Evolutionary conservation across 2,797 vertebrate species (phyloP).

Genomic region (Acanthopagrus latus): DNA sequence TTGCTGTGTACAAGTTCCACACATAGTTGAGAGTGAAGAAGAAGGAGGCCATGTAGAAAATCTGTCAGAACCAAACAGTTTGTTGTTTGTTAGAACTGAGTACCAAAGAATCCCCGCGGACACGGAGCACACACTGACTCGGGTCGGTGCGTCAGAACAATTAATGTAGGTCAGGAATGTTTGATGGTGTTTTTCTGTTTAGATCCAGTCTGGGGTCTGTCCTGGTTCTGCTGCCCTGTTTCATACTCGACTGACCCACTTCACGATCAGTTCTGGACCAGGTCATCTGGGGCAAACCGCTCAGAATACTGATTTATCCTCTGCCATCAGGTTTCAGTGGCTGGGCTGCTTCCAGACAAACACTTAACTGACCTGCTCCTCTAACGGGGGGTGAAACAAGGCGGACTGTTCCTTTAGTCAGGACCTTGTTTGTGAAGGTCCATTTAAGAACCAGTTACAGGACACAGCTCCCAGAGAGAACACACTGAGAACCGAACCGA

Average conservation of each 20-base stretch:
- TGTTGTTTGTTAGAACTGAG: too few species aligned
- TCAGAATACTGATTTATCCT: background rate
- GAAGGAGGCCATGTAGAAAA: constrained; percentile 91
- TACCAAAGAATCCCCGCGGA: background rate
- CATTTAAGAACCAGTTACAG: too few species aligned
- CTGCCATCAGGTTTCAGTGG: too few species aligned
- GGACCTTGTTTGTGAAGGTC: too few species aligned
- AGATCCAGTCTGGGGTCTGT: constrained; percentile 7
- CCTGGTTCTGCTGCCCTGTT: constrained; percentile 58
- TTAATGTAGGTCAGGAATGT: constrained; percentile 65
- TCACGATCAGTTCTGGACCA: constrained; percentile 3
- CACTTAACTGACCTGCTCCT: too few species aligned
- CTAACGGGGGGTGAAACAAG: too few species aligned
- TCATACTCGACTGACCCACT: constrained; percentile 56
- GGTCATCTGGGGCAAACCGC: background rate
- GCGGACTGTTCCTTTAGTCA: too few species aligned
- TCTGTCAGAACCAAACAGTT: constrained; percentile 72
- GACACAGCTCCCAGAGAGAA: too few species aligned
- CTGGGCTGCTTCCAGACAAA: too few species aligned
- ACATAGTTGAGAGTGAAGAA: constrained; percentile 91
- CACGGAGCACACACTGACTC: background rate
- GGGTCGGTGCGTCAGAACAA: constrained; percentile 22
- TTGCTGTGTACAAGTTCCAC: constrained; percentile 87
- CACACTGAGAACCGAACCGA: too few species aligned
- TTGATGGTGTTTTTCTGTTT: constrained; percentile 11